Percentiles rank a stretch among this genome's conserved stretches.
Evolutionary conservation across 2,797 vertebrate species (phyloP).

Genomic region (Melanotaenia maccullochi): DNA sequence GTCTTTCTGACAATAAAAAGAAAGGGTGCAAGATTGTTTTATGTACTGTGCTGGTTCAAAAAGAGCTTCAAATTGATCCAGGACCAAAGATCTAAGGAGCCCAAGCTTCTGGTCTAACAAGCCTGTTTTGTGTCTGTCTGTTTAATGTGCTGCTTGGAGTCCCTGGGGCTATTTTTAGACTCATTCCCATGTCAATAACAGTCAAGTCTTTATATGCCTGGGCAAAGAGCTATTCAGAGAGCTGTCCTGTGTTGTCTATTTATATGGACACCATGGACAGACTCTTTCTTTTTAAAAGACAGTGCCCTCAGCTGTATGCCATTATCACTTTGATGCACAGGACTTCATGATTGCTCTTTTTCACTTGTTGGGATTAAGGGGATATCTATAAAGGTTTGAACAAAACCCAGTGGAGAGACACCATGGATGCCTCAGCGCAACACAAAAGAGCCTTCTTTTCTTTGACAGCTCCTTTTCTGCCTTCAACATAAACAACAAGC

Average conservation of each 20-base stretch:
- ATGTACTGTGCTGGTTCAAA: slow-evolving; percentile 53
- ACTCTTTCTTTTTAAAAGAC: slow-evolving; percentile 38
- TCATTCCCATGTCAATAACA: slow-evolving; percentile 66
- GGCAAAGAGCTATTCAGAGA: slow-evolving; percentile 40
- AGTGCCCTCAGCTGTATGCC: slow-evolving; percentile 30
- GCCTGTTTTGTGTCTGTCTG: slow-evolving; percentile 44
- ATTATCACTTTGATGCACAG: slow-evolving; percentile 39
- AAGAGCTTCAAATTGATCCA: slow-evolving; percentile 59
- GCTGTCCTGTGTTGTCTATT: slow-evolving; percentile 46
- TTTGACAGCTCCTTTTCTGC: slow-evolving; percentile 2
- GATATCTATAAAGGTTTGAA: slow-evolving; percentile 21
- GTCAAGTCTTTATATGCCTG: slow-evolving; percentile 57
- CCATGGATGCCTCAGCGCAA: background rate
- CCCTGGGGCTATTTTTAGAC: slow-evolving; percentile 72
- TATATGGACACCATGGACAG: slow-evolving; percentile 43
- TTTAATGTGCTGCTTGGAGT: slow-evolving; percentile 53
- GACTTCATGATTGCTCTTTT: slow-evolving; percentile 41
- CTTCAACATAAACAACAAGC: slow-evolving; percentile 6
- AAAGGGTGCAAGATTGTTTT: slow-evolving; percentile 42
- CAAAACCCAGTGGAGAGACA: slow-evolving; percentile 14
- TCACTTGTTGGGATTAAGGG: slow-evolving; percentile 34
- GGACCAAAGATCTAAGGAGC: slow-evolving; percentile 42
- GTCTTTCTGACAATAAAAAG: slow-evolving; percentile 48
- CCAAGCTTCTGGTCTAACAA: slow-evolving; percentile 55
- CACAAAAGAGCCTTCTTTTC: slow-evolving; percentile 4